Evolutionary conservation across 1,140 invertebrate species (phyloP), one percentile per base, ranked within the genome.

Genomic region (Lepidurus couesii): DNA sequence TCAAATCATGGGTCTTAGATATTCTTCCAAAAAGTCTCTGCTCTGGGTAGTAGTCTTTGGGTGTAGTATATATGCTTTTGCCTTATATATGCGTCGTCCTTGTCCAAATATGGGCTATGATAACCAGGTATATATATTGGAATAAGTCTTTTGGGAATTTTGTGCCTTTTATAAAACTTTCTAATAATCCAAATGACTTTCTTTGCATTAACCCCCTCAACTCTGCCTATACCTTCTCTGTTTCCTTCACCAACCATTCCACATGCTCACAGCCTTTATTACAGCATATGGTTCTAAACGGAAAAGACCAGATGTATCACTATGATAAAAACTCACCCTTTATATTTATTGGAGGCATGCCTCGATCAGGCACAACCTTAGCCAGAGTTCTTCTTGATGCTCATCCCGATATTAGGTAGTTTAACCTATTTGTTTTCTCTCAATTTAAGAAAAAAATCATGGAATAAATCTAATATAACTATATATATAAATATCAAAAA

Each of bases 331-430:
- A 93, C 80, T 95, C 96, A 91, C 95, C 95, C 80, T 87, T 98
- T 78, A 97, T 98, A 83, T 98, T 98, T 86, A 97, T 99, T 84
- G 97, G 97, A 42, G 97, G 97, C 75, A 95, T 98, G 83, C 97
- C 97, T 42, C 90, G 97, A 81, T 98, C 95, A 75, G 97, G 97
- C 24, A 99, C 97, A 3, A 99, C 97, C 47, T 89, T 99, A 77
- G 96, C 98, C 91, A 89, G 98, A 84, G 97, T 96, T 80, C 97
- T 99, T 94, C 87, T 99, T 76, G 98, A 99, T 87, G 97, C 98
- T 73, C 98, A 99, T 89, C 95, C 95, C n/a, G 92, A 95, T 84
- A 93, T 99, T 82, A 90, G 93, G 91, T 92, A 85, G 86, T 84
- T 80, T 34, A 34, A 34, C 34, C 34, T 34, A 4, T 34, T 34